Evolutionary conservation across 2,888 invertebrate species (phyloP).

Genomic region (Imbricaverruca yamaguchii): DNA sequence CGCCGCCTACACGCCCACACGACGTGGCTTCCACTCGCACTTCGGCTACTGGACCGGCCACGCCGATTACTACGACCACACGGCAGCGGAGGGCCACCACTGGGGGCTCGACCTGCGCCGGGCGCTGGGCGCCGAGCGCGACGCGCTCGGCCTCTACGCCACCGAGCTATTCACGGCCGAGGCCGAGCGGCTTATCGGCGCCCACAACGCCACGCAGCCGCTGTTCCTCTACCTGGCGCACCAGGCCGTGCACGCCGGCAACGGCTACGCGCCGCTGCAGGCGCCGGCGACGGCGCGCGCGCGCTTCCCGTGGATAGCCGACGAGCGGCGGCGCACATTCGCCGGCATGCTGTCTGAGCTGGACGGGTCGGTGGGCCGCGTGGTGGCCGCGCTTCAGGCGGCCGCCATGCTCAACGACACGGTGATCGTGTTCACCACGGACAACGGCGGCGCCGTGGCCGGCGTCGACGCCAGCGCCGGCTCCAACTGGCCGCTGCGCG

Average conservation of each 20-base stretch:
- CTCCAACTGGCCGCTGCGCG: constrained; percentile 55
- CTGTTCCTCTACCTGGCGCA: constrained; percentile 81
- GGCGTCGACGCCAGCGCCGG: constrained; percentile 62
- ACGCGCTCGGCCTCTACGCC: constrained; percentile 56
- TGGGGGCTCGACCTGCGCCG: constrained; percentile 84
- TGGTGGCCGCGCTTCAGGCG: constrained; percentile 58
- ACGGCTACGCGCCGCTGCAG: constrained; percentile 71
- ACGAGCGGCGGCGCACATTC: constrained; percentile 45
- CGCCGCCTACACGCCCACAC: constrained; percentile 63
- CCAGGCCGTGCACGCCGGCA: constrained; percentile 81
- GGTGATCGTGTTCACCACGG: constrained; percentile 75
- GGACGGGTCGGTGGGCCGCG: constrained; percentile 73
- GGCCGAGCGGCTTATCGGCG: constrained; percentile 60
- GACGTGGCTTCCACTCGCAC: constrained; percentile 70
- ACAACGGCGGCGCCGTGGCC: constrained; percentile 74
- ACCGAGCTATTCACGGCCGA: constrained; percentile 75
- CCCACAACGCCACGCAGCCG: constrained; percentile 60
- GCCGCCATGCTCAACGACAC: constrained; percentile 68
- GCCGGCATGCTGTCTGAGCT: constrained; percentile 45
- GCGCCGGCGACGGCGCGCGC: constrained; percentile 63
- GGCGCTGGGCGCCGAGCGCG: constrained; percentile 83
- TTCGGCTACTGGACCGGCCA: constrained; percentile 83
- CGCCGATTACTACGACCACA: constrained; percentile 85
- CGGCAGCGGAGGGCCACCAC: constrained; percentile 53
- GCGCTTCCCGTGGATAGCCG: constrained; percentile 58